Evolutionary conservation across 2,113 vertebrate species (phyloP), one percentile per base, ranked within the genome.

Genomic region (Genyomyrus donnyi): DNA sequence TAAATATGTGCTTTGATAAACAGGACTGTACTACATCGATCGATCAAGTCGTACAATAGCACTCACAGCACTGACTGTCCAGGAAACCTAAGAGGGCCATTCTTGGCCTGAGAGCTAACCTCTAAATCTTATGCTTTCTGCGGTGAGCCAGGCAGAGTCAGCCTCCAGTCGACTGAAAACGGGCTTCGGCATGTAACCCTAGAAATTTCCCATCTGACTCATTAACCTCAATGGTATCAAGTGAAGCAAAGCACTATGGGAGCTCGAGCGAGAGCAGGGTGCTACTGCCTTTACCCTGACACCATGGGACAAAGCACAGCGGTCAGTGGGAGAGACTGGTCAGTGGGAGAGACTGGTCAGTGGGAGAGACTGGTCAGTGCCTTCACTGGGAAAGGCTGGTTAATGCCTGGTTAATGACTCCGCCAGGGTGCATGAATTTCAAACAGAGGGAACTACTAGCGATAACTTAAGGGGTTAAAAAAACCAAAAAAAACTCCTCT

Each of bases 221-320:
- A 52, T 88, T 66, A 88, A 88, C 35, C 31, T n/a, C 52, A 88
- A 66, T n/a, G 31, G 17, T 88, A 45, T 88, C 56, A 42, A 45
- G 35, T 42, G 21, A 24, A 62, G 27, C 17, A 39, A 58, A 87
- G 42, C 19, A 13, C 7, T 7, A 50, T 70, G 74, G 74, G 31
- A 80, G 39, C 3, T 39, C 7, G 6, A 50, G 53, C 53, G 10
- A 46, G 24, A 35, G 11, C 83, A 39, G 13, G 15, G 31, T 9
- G 46, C 17, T 48, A 87, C 49, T 46, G 10, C 27, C 13, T 53
- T 87, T 35, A 7, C 11, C 85, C 31, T 53, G 24, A 50, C 49
- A 52, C 48, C 42, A 84, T 0, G 13, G 8, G 31, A 87, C 85
- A 35, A 56, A 35, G 49, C 85, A 39, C n/a, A 27, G 50, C 13